These are phyloP conservation scores for Phasia obesa DNA, from an alignment of 2,888 invertebrate genomes.

Conservation along the genomic window DNA sequence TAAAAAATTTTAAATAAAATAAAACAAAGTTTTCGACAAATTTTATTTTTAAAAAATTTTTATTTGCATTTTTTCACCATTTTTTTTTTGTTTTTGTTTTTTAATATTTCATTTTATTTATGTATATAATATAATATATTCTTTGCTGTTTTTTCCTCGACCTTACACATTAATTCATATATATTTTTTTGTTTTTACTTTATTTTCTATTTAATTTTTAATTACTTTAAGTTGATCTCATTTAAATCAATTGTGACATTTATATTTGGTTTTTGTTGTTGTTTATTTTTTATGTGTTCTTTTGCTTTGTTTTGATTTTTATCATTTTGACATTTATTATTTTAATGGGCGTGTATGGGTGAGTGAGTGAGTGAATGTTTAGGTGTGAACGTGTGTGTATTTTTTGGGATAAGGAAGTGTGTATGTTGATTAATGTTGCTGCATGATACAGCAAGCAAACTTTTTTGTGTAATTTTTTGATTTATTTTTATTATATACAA, in stretches of 20 bases:
- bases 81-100: conserved; percentile 52
- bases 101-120: conserved; percentile 73
- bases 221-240: conserved; percentile 64
- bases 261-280: conserved; percentile 48
- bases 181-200: conserved; percentile 57
- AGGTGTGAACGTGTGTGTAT: conserved; percentile 10
- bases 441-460: conserved; percentile 48
- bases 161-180: conserved; percentile 69
- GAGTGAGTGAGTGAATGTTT: conserved; percentile 1
- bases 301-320: conserved; percentile 54
- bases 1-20: too few species aligned
- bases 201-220: conserved; percentile 57
- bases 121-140: conserved; percentile 72
- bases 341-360: conserved; percentile 38
- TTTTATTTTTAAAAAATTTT: conserved; percentile 74
- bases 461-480: conserved; percentile 30
- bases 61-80: conserved; percentile 71
- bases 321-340: conserved; percentile 65
- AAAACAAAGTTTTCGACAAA: conserved; percentile 37
- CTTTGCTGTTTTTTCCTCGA: conserved; percentile 65
- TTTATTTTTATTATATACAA: conserved; percentile 57
- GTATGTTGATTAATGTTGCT: conserved; percentile 35
- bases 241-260: conserved; percentile 67
- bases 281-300: conserved; percentile 16
- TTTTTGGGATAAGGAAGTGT: conserved; percentile 12